Base-by-base conservation (phyloP, 2,888 invertebrate genomes). In the Acheta domesticus region DNA sequence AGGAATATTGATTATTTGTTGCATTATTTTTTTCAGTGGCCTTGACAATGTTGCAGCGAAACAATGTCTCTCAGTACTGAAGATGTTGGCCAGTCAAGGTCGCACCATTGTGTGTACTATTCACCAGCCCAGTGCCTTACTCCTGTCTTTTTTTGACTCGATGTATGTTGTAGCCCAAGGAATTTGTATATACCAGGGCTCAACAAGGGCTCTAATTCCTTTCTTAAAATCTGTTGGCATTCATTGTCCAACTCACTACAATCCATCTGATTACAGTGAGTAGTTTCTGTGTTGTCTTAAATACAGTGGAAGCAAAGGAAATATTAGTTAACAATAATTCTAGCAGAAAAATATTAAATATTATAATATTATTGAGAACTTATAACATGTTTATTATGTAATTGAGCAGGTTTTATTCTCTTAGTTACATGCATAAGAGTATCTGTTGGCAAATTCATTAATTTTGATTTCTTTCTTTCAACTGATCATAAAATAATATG, bases 211-310 rank as follows among this genome's bases (percentile, higher is more conserved):
- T 0, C 88, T 92, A 84, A 90, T 92, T 12, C 90, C 92, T 3
- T 91, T 90, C 83, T 84, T 92, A 79, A 86, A 88, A 2, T 87
- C 88, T 80, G 87, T 89, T 0, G 90, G 90, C 16, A 84, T 91
- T 19, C 87, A 89, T 16, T 92, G 92, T 82, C 92, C 92, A 0
- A 87, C 87, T 77, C 90, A 91, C 84, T 90, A 92, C 84, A 92
- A 92, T 83, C 92, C 92, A n/a, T 91, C 92, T 78, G 92, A 92
- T 87, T 92, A 90, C 83, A 90, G 92, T 92, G 86, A 89, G 90
- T 88, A 82, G 23, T 77, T 19, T 62, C 48, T 62, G 3, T 62
- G 11, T 77, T 20, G 19, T 23, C 49, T 14, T 77, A 36, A 14
- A 49, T 49, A 19, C 20, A 77, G 19, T 77, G n/a, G 11, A 23